These are phyloP conservation scores for Bubo blakistoni DNA, from an alignment of 2,113 vertebrate genomes.

Conservation along the genomic window DNA sequence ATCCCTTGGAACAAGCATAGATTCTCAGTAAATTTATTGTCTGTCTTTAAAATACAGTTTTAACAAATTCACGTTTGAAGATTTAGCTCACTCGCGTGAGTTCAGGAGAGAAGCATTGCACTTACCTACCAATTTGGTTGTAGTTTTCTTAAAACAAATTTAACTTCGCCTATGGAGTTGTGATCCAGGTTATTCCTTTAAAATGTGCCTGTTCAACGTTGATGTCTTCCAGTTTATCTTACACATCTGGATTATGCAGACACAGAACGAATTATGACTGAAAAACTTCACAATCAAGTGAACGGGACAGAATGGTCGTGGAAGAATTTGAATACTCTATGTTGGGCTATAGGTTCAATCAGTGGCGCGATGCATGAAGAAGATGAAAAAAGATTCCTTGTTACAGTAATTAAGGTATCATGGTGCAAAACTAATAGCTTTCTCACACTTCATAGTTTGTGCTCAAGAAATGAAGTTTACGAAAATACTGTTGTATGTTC, in stretches of 20 bases:
- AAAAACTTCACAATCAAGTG: conserved; percentile 99
- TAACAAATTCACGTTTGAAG: too few species aligned
- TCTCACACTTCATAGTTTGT: not conserved
- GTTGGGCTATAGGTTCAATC: conserved; percentile 98
- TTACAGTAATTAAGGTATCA: conserved; percentile 96
- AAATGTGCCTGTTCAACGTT: not conserved
- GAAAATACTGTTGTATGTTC: not conserved
- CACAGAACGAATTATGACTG: conserved; percentile 97
- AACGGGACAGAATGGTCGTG: conserved; percentile 98
- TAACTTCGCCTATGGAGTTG: not conserved
- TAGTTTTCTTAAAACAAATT: not conserved
- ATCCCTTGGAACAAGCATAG: not conserved
- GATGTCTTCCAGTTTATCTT: conserved; percentile 86
- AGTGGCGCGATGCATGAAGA: conserved; percentile 99
- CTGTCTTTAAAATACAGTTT: not conserved
- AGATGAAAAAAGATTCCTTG: conserved; percentile 97
- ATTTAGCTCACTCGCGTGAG: not conserved
- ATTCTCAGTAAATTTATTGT: not conserved
- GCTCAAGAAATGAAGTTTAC: not conserved
- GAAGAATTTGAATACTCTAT: conserved; percentile 98
- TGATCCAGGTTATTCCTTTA: not conserved
- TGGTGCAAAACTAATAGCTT: not conserved
- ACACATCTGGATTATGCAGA: conserved; percentile 98
- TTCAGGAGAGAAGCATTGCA: not conserved
- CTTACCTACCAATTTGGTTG: not conserved